A percentile compares a stretch with the other conserved stretches of the same genome.
phyloP scores from a whole-genome alignment of 1,140 invertebrate species.

The Dryas iulia region DNA sequence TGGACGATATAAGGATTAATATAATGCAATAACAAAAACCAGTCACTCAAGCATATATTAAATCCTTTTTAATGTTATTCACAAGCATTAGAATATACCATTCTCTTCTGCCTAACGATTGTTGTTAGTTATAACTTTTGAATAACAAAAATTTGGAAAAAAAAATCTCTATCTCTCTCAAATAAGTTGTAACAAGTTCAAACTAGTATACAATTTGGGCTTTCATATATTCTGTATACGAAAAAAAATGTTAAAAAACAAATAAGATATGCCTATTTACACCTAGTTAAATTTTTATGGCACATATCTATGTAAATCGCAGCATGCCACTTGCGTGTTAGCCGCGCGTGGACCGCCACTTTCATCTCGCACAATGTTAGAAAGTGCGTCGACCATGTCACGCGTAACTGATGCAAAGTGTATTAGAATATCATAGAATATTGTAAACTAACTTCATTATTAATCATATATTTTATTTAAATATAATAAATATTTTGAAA shows the following conservation, averaged over 20 bases:
- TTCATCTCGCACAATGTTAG: constrained; percentile 34
- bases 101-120: no score
- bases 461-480: neutral
- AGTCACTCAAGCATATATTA: no score
- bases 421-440: neutral
- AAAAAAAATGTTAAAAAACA: neutral
- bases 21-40: no score
- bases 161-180: no score
- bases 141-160: no score
- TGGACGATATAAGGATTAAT: no score
- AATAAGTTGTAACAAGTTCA: no score
- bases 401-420: constrained; percentile 2
- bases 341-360: constrained; percentile 25
- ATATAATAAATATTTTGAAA: no score
- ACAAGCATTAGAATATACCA: no score
- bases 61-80: no score
- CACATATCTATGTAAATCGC: constrained; percentile 6
- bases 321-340: neutral
- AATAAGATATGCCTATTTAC: neutral
- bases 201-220: no score
- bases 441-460: neutral
- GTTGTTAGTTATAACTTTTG: no score
- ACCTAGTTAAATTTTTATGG: neutral
- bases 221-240: neutral
- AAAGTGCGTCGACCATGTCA: constrained; percentile 31